These are phyloP conservation scores for Drosophila barbarae DNA, from an alignment of 2,888 invertebrate genomes.

Conservation along the genomic window DNA sequence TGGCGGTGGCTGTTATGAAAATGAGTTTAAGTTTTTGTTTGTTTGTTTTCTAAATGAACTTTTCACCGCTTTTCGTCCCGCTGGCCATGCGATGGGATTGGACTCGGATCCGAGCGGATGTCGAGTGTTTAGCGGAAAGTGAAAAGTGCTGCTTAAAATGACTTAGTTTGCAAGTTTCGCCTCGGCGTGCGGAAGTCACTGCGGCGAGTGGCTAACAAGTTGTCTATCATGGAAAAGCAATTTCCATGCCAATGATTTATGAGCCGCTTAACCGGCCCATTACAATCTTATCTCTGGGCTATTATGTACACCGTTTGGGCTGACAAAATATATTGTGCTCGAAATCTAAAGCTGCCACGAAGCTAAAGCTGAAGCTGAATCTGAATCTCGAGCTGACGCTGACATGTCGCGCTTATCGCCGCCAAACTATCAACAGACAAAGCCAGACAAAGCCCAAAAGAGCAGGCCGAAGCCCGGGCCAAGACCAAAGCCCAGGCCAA, in stretches of 20 bases:
- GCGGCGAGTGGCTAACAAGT: conserved; percentile 60
- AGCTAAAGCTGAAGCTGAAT: conserved; percentile 55
- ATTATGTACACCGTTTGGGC: conserved; percentile 75
- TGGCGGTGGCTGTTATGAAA: conserved; percentile 57
- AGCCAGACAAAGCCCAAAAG: conserved; percentile 36
- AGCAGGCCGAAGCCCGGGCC: conserved; percentile 19
- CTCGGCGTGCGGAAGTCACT: conserved; percentile 65
- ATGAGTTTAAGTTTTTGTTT: conserved; percentile 71
- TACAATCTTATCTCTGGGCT: conserved; percentile 70
- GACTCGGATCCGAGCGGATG: conserved; percentile 53
- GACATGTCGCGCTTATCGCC: conserved; percentile 76
- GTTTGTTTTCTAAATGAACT: conserved; percentile 70
- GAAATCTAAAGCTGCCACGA: conserved; percentile 66
- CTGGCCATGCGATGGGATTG: conserved; percentile 20
- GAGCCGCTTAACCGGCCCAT: conserved; percentile 75
- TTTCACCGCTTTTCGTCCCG: conserved; percentile 49
- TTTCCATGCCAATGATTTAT: conserved; percentile 75
- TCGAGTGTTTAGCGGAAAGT: conserved; percentile 75
- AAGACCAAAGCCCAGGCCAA: conserved; percentile 26
- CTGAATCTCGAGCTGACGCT: conserved; percentile 72
- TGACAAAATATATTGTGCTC: conserved; percentile 75
- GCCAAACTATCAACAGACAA: conserved; percentile 71
- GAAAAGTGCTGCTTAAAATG: conserved; percentile 75
- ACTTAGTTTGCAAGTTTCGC: conserved; percentile 74
- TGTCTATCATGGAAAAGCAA: conserved; percentile 75